These are phyloP conservation scores for Propithecus perrieri DNA, from an alignment of 2,797 vertebrate genomes.

Conservation along the genomic window DNA sequence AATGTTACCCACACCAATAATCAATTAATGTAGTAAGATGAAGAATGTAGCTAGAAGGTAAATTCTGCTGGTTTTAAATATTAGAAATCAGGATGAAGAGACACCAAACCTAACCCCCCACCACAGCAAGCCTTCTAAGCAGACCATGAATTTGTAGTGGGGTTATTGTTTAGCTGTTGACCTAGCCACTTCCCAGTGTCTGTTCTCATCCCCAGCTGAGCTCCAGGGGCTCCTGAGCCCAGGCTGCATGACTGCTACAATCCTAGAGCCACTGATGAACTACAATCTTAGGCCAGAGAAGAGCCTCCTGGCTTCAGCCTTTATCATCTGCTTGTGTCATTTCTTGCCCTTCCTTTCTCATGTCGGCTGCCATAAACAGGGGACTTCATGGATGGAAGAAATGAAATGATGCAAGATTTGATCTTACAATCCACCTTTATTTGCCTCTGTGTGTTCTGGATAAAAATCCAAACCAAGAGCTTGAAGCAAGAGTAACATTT, in stretches of 20 bases:
- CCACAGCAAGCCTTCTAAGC: neutral
- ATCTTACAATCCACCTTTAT: neutral
- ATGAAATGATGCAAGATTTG: neutral
- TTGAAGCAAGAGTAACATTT: neutral
- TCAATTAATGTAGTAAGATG: neutral
- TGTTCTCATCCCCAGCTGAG: neutral
- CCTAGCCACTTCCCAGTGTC: neutral
- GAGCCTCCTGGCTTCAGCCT: neutral
- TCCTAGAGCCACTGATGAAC: neutral
- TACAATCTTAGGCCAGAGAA: neutral
- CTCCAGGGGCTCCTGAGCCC: neutral
- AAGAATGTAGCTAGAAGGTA: neutral
- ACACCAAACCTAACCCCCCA: neutral
- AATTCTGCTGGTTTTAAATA: neutral
- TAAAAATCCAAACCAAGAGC: neutral
- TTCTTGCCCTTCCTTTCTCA: neutral
- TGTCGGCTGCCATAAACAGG: neutral
- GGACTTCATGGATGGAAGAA: neutral
- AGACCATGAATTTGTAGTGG: neutral
- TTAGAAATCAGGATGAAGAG: neutral
- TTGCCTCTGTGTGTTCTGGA: neutral
- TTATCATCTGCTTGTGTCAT: neutral
- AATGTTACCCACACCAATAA: neutral
- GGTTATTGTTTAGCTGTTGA: neutral
- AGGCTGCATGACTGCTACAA: neutral